A percentile compares a stretch with the other conserved stretches of the same genome.
phyloP scores from a whole-genome alignment of 2,113 vertebrate genomes.

The Beaufortia kweichowensis region DNA sequence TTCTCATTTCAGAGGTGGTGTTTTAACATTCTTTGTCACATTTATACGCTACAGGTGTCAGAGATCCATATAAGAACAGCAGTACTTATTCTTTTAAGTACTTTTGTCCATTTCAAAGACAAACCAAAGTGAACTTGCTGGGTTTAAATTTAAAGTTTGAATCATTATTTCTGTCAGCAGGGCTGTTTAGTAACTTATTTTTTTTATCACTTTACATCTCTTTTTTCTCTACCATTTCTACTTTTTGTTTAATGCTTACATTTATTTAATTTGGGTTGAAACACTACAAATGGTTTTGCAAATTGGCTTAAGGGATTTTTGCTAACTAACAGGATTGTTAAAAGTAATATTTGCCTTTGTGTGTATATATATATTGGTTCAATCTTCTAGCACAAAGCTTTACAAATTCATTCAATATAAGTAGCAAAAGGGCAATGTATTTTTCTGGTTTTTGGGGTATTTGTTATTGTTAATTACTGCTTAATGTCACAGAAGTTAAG shows the following conservation, averaged over 20 bases:
- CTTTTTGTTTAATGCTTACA: not conserved
- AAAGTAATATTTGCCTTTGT: not conserved
- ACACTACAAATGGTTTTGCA: not conserved
- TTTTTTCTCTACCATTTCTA: not conserved
- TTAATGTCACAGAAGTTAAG: not conserved
- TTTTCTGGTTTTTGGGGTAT: not conserved
- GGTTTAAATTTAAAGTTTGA: constrained; percentile 16
- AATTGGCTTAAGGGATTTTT: constrained; percentile 5
- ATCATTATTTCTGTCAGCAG: not conserved
- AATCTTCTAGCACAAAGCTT: not conserved
- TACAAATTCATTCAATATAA: not conserved
- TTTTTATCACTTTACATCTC: not conserved
- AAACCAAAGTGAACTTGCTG: constrained; percentile 90
- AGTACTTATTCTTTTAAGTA: constrained; percentile 98
- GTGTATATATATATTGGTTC: not conserved
- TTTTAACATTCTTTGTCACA: constrained; percentile 99
- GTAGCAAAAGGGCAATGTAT: not conserved
- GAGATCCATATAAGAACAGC: constrained; percentile 99
- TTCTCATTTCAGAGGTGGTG: constrained; percentile 77
- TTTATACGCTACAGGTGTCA: constrained; percentile 99
- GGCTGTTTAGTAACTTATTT: not conserved
- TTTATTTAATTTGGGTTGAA: constrained; percentile 3
- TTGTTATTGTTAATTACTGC: not conserved
- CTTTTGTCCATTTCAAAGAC: constrained; percentile 88
- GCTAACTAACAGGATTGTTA: not conserved